A percentile compares a stretch with the other conserved stretches of the same genome.
phyloP scores from a whole-genome alignment of 2,113 vertebrate genomes.

The Ictidomys tridecemlineatus region DNA sequence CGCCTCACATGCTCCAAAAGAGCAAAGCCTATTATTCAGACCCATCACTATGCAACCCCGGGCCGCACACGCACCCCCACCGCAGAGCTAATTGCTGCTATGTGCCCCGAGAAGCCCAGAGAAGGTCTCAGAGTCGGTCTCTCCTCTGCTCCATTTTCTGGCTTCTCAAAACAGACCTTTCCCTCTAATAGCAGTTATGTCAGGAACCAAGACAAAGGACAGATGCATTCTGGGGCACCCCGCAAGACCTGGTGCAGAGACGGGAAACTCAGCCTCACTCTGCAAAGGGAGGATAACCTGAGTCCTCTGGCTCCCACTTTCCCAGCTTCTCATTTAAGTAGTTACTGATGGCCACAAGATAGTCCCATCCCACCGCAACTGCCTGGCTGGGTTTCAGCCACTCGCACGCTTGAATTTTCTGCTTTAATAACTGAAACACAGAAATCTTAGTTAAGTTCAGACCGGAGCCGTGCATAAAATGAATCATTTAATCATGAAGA shows the following conservation, averaged over 20 bases:
- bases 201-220: not conserved
- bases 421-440: conserved; percentile 91
- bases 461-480: not conserved
- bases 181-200: not conserved
- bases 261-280: conserved; percentile 84
- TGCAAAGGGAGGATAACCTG: conserved; percentile 89
- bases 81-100: not conserved
- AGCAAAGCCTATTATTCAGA: not conserved
- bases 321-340: conserved; percentile 91
- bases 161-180: not conserved
- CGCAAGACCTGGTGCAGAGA: not conserved
- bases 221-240: not conserved
- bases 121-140: not conserved
- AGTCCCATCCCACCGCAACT: conserved; percentile 89
- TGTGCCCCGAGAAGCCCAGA: too few species aligned
- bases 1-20: not conserved
- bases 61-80: not conserved
- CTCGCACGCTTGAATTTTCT: conserved; percentile 90
- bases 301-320: conserved; percentile 89
- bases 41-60: not conserved
- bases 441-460: conserved; percentile 60
- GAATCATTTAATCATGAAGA: conserved; percentile 40
- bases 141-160: not conserved
- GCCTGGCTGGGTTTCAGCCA: conserved; percentile 89
- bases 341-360: conserved; percentile 91